Evolutionary conservation across 2,113 vertebrate species (phyloP), one percentile per base, ranked within the genome.

Genomic region (Bubo blakistoni): DNA sequence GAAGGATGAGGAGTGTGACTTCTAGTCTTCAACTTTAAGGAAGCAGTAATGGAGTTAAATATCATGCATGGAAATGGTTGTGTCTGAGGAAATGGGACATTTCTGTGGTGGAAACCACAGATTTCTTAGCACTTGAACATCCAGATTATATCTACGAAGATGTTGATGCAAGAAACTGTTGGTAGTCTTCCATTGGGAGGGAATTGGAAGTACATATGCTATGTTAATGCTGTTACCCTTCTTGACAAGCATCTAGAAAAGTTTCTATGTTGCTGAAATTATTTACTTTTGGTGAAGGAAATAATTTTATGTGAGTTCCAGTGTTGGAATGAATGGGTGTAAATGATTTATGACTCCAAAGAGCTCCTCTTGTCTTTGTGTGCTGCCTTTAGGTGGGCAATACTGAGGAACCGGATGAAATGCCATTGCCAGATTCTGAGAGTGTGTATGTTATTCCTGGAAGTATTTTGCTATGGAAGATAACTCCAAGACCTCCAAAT

Each of bases 381-480:
- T 95, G 69, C 42, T 84, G 70, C 91, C 78, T 97, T 94, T 70
- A 98, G 98, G 91, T 97, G 94, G 97, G 95, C 67, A 98, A 97
- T 44, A 97, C 99, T 2, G 99, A 99, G 84, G 99, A 99, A 89
- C 98, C 98, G 0, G 99, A 99, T 79, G 99, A 99, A 84, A 99
- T 99, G 98, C 99, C 99, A 0, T 83, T 98, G 95, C 98, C 99
- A 32, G 99, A 99, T n/a, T 98, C 98, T 1, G 99, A 99, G 93
- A 99, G 99, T 1, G 99, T 99, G 18, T 98, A 98, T 55, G 98
- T 99, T 74, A 99, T 99, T 95, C 99, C 99, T 9, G 99, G 99
- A 69, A 99, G 99, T 52, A 97, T 98, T 84, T 98, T 99, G 88
- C 97, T 99, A 36, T 99, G 99, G 99, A 99, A 98, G 95, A 99